Evolutionary conservation across 2,113 vertebrate genomes (phyloP).

Genomic region (Abramis brama): DNA sequence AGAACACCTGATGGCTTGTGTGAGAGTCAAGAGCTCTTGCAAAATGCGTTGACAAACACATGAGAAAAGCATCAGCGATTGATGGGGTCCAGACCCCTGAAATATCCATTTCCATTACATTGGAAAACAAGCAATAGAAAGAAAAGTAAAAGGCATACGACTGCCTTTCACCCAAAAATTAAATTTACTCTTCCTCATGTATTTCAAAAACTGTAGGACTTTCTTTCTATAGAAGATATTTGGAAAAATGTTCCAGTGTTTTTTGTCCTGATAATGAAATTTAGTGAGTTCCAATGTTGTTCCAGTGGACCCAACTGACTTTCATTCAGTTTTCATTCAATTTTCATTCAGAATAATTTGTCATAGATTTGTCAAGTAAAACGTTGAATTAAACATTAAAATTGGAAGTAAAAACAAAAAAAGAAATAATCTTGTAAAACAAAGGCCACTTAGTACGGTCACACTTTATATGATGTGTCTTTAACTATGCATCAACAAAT

Average conservation of each 20-base stretch:
- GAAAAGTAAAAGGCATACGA: not conserved
- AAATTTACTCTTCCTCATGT: not conserved
- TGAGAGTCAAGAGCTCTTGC: not conserved
- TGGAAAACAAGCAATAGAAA: not conserved
- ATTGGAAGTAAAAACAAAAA: not conserved
- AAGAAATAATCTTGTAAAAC: not conserved
- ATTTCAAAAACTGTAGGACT: not conserved
- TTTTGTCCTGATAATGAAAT: not conserved
- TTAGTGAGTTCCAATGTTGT: not conserved
- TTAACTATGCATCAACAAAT: too few relatives aligned
- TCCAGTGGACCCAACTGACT: not conserved
- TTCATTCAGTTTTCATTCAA: too few relatives aligned
- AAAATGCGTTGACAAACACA: not conserved
- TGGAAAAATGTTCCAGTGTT: not conserved
- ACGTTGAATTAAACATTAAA: not conserved
- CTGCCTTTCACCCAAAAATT: not conserved
- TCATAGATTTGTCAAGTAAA: not conserved
- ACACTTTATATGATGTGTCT: too few relatives aligned
- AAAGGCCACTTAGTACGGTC: not conserved
- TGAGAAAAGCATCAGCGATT: not conserved
- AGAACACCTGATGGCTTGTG: constrained; percentile 3
- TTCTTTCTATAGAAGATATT: not conserved
- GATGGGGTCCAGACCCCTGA: not conserved
- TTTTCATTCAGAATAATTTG: not conserved
- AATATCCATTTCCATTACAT: not conserved